Evolutionary conservation across 2,113 vertebrate species (phyloP).

Genomic region (Ginglymostoma cirratum): DNA sequence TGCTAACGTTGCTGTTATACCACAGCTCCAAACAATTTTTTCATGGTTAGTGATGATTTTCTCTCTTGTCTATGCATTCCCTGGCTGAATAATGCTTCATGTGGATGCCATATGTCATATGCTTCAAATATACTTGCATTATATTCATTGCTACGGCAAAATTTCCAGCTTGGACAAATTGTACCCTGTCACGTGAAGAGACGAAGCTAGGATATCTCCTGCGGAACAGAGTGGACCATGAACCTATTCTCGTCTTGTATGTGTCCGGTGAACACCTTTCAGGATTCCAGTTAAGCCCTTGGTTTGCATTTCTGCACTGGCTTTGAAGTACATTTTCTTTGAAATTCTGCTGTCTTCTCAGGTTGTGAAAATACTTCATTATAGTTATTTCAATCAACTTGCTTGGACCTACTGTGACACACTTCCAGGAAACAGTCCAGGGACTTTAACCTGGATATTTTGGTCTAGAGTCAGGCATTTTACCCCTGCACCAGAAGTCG

Average conservation of each 20-base stretch:
- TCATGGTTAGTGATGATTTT: neutral
- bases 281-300: neutral
- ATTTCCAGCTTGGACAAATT: neutral
- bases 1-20: neutral
- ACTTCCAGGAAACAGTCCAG: too few relatives aligned
- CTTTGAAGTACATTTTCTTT: neutral
- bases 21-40: neutral
- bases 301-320: neutral
- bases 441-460: too few relatives aligned
- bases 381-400: too few relatives aligned
- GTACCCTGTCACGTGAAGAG: neutral
- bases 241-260: neutral
- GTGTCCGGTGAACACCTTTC: neutral
- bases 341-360: neutral
- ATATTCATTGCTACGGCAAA: neutral
- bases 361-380: neutral
- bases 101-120: neutral
- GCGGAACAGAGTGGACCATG: neutral
- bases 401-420: too few relatives aligned
- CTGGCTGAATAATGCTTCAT: neutral
- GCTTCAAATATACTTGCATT: neutral
- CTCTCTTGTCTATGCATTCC: neutral
- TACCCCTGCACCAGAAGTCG: too few relatives aligned
- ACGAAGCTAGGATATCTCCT: too few relatives aligned
- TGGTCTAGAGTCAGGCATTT: too few relatives aligned